phyloP scores from a whole-genome alignment of 2,888 invertebrate genomes.

The Clunio marinus region DNA sequence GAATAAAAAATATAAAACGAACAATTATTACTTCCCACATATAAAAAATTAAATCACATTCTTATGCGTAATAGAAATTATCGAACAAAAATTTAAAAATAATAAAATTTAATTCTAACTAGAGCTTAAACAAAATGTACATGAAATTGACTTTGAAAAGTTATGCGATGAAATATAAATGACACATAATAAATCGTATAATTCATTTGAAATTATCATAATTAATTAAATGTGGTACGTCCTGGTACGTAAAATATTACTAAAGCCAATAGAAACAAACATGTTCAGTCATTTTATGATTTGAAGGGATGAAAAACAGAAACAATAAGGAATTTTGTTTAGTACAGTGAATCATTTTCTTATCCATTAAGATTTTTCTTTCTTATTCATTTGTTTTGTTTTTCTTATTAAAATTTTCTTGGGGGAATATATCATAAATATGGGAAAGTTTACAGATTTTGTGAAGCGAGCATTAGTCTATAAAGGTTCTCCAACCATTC shows the following conservation, averaged over 20 bases:
- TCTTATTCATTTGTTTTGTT: not conserved
- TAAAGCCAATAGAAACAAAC: not conserved
- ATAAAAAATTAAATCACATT: conserved; percentile 37
- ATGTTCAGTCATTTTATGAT: conserved; percentile 2
- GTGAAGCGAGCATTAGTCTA: too few relatives aligned
- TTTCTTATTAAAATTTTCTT: not conserved
- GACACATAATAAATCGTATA: conserved; percentile 39
- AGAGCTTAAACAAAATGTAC: conserved; percentile 23
- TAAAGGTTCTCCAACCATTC: too few relatives aligned
- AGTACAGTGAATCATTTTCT: conserved; percentile 7
- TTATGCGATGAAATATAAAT: conserved; percentile 36
- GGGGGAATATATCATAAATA: too few relatives aligned
- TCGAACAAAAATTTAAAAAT: conserved; percentile 32
- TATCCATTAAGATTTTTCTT: not conserved
- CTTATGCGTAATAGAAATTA: conserved; percentile 29
- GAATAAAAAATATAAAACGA: conserved; percentile 21
- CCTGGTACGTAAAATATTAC: not conserved
- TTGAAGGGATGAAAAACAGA: not conserved
- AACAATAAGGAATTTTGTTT: not conserved
- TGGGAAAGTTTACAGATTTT: too few relatives aligned
- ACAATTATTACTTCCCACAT: conserved; percentile 26
- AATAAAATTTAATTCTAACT: not conserved
- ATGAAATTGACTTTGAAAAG: conserved; percentile 31
- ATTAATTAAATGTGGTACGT: conserved; percentile 25
- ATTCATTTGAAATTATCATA: conserved; percentile 22